Conservation (phyloP, 2,888 invertebrate genomes). For the Frankliniella intonsa region DNA sequence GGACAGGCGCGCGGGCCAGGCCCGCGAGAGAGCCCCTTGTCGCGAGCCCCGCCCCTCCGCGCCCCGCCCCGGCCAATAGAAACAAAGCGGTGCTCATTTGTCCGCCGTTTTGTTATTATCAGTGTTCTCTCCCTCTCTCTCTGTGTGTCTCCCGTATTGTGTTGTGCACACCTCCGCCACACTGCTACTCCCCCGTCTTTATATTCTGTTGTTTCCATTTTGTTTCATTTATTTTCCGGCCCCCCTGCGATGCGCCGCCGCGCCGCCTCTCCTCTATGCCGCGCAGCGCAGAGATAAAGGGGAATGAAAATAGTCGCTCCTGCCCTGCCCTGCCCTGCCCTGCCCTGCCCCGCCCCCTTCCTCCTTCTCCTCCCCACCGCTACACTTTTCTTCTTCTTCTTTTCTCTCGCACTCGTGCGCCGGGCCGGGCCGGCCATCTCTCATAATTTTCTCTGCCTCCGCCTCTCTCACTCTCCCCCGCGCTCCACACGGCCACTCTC, state of each 20-base stretch:
- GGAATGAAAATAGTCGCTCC: conserved; percentile 17
- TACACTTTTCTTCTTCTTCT: not conserved
- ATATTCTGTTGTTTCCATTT: conserved; percentile 11
- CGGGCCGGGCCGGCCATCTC: not conserved
- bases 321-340: not conserved
- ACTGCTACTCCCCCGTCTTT: not conserved
- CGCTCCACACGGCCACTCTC: conserved; percentile 7
- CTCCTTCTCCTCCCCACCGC: not conserved
- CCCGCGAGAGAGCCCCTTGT: not conserved
- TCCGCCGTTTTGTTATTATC: conserved; percentile 1
- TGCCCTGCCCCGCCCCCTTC: not conserved
- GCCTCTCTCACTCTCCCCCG: not conserved
- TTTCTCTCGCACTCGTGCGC: not conserved
- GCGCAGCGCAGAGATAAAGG: not conserved
- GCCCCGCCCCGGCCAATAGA: not conserved
- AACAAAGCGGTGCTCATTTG: conserved; percentile 2
- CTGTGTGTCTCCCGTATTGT: not conserved
- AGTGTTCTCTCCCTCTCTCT: not conserved
- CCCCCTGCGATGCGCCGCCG: conserved; percentile 7
- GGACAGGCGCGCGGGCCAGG: not conserved
- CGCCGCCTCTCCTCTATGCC: not conserved
- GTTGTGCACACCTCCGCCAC: conserved; percentile 3
- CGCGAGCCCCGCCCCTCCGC: not conserved
- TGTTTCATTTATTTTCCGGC: conserved; percentile 19
- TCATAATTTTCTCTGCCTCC: not conserved